Evolutionary conservation across 1,140 invertebrate genomes (phyloP).

Genomic region (Holotrichia oblita): DNA sequence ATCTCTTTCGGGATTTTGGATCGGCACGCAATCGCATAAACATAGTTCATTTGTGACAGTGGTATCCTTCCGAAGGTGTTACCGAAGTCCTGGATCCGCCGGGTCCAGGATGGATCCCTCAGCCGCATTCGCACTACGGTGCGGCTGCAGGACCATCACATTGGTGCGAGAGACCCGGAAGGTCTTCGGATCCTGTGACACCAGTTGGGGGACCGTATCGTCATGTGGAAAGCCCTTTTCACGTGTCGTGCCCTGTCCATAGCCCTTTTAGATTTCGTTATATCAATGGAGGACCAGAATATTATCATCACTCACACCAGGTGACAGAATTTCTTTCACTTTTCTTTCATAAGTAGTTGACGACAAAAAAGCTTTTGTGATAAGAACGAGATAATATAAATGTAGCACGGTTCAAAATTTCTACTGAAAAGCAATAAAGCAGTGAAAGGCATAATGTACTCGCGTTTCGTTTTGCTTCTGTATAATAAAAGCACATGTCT

Average conservation of each 20-base stretch:
- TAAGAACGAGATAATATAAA: too few species aligned
- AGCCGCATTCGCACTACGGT: slow-evolving; percentile 53
- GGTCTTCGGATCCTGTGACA: slow-evolving; percentile 59
- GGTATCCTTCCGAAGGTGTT: slow-evolving; percentile 35
- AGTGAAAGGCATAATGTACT: too few species aligned
- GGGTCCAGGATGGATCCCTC: slow-evolving; percentile 47
- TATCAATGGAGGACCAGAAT: slow-evolving; percentile 66
- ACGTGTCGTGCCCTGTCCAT: slow-evolving; percentile 70
- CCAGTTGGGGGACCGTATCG: slow-evolving; percentile 54
- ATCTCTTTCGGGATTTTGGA: neutral
- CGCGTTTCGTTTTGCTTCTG: too few species aligned
- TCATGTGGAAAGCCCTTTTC: slow-evolving; percentile 54
- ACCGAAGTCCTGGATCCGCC: slow-evolving; percentile 59
- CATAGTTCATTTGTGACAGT: neutral
- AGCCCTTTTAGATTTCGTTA: slow-evolving; percentile 71
- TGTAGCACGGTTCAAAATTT: too few species aligned
- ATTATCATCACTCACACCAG: slow-evolving; percentile 61
- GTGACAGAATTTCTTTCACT: slow-evolving; percentile 55
- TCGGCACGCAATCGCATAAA: neutral
- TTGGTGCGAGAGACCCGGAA: slow-evolving; percentile 57
- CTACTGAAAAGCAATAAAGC: too few species aligned
- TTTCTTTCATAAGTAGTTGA: neutral
- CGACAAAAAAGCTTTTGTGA: too few species aligned
- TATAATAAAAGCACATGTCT: too few species aligned
- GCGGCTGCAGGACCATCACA: slow-evolving; percentile 50